These are phyloP conservation scores for Phyllotreta cruciferae DNA, from an alignment of 2,888 invertebrate genomes.

Conservation along the genomic window DNA sequence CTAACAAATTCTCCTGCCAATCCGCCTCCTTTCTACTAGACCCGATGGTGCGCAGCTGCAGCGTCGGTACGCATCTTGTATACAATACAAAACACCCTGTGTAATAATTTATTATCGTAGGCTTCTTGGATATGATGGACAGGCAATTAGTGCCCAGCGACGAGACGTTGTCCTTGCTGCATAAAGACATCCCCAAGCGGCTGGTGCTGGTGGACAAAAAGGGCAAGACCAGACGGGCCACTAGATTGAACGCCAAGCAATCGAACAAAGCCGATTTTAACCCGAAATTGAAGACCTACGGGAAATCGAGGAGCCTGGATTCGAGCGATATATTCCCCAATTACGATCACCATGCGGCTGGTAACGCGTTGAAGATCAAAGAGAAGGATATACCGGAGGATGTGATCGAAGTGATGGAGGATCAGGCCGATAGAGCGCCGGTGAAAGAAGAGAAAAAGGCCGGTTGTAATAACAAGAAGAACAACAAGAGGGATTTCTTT, in stretches of 20 bases:
- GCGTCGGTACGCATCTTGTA: slow-evolving; percentile 67
- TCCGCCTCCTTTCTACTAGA: slow-evolving; percentile 59
- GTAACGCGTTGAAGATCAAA: slow-evolving; percentile 47
- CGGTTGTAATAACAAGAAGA: slow-evolving; percentile 48
- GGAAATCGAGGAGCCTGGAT: slow-evolving; percentile 84
- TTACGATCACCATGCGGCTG: slow-evolving; percentile 49
- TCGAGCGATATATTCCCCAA: slow-evolving; percentile 79
- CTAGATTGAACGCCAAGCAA: slow-evolving; percentile 42
- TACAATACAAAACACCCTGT: too few relatives aligned
- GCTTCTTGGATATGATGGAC: slow-evolving; percentile 77
- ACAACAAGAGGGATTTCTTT: slow-evolving; percentile 57
- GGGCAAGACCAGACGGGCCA: slow-evolving; percentile 51
- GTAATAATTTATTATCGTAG: too few relatives aligned
- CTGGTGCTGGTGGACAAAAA: slow-evolving; percentile 74
- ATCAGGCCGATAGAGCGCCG: slow-evolving; percentile 22
- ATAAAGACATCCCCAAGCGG: slow-evolving; percentile 79
- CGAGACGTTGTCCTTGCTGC: slow-evolving; percentile 73
- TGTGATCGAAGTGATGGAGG: slow-evolving; percentile 39
- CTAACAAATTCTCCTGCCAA: slow-evolving; percentile 33
- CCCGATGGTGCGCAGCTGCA: slow-evolving; percentile 83
- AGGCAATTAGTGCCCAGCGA: slow-evolving; percentile 77
- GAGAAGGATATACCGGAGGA: slow-evolving; percentile 53
- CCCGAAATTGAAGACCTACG: slow-evolving; percentile 65
- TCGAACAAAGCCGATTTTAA: slow-evolving; percentile 40
- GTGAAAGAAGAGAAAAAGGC: slow-evolving; percentile 34